Conservation (phyloP, 2,797 vertebrate species). For the Arremon brunneinucha region DNA sequence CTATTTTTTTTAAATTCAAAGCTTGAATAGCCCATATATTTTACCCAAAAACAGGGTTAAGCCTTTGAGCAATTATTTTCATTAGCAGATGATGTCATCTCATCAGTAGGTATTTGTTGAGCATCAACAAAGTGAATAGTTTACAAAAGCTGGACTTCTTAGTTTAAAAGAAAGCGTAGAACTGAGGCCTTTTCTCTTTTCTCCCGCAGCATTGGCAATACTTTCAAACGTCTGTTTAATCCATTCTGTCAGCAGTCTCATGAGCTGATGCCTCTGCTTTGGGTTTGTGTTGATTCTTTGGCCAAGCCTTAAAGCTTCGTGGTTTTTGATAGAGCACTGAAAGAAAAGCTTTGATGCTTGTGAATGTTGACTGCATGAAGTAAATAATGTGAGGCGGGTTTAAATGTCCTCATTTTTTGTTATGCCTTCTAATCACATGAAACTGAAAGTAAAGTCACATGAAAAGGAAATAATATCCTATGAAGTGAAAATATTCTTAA, state of each 20-base stretch:
- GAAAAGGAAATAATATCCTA: conserved; percentile 21
- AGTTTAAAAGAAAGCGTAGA: background rate
- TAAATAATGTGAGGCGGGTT: conserved; percentile 3
- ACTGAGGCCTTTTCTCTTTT: background rate
- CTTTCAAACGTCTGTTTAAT: conserved; percentile 51
- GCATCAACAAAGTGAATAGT: background rate
- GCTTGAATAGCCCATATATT: background rate
- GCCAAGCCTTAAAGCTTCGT: conserved; percentile 14
- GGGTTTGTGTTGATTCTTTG: conserved; percentile 13
- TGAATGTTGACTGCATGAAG: conserved; percentile 13
- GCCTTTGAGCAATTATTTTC: background rate
- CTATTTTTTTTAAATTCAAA: background rate
- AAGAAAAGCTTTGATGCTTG: conserved; percentile 52
- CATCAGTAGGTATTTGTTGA: conserved; percentile 11
- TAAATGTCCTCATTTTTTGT: conserved; percentile 31
- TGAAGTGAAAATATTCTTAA: background rate
- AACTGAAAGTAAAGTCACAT: conserved; percentile 18
- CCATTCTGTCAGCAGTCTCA: conserved; percentile 1
- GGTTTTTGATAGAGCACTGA: conserved; percentile 35
- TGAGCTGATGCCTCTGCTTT: conserved; percentile 21
- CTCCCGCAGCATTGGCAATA: background rate
- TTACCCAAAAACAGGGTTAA: background rate
- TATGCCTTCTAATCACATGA: conserved; percentile 20
- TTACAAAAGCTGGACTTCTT: background rate
- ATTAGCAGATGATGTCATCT: background rate